Evolutionary conservation across 2,888 invertebrate species (phyloP), one percentile per base, ranked within the genome.

Genomic region (Drosophila diplacantha): DNA sequence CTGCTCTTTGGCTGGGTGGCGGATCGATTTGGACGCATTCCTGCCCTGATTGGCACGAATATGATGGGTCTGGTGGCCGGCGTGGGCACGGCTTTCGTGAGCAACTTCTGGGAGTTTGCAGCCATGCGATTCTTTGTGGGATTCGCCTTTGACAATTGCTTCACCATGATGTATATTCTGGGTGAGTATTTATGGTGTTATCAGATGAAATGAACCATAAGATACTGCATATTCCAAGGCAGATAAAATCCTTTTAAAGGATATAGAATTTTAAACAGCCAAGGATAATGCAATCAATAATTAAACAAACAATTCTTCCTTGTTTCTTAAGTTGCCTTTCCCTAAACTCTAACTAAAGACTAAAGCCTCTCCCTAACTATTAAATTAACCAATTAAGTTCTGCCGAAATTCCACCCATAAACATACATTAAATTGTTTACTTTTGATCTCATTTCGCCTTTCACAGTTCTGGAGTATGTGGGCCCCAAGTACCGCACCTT

Each of bases 151-250:
- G 96, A 96, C 87, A 96, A 95, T 88, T 95, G 95, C 84, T 96
- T 95, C 87, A 95, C 95, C 26, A 96, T 96, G 95, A 96, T 96
- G 94, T 96, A 96, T 77, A 96, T 96, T 85, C 89, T 96, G 74
- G 95, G 96, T 96, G 89, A 92, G 92, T 86, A 16, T 14, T 29
- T 16, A 7, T 9, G 22, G 22, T 1, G 2, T 1, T 14, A 14
- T 39, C 0, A 5, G 7, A n/a, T 22, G 4, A 22, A 39, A 14
- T n/a, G 0, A n/a, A 1, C 5, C n/a, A 11, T 16, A 24, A 24
- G 5, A 24, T 24, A 24, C 5, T 5, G 5, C 5, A 16, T 6
- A 16, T 16, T 11, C 1, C 2, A 2, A 20, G 0, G 0, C 22
- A n/a, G 9, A 39, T n/a, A 5, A 9, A 0, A 22, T n/a, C 0